phyloP scores from a whole-genome alignment of 2,888 invertebrate species.

The Metacarcinus magister region DNA sequence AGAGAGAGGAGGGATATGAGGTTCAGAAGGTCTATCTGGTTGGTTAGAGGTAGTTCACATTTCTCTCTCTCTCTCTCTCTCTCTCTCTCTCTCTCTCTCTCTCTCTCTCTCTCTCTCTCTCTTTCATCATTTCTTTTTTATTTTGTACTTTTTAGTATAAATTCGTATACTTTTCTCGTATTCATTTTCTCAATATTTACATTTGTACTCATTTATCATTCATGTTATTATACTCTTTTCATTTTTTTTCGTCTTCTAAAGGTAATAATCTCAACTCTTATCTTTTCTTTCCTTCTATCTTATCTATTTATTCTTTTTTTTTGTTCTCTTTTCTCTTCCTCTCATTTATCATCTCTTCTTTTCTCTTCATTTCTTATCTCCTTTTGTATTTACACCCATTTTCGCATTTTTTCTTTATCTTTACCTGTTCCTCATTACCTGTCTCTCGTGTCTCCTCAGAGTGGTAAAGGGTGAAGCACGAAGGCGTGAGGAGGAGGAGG shows the following conservation, averaged over 20 bases:
- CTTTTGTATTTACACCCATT: neutral
- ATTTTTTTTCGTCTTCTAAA: neutral
- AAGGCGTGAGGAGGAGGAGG: neutral
- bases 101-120: slow-evolving; percentile 26
- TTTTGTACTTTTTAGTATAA: too few species aligned
- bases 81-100: slow-evolving; percentile 26
- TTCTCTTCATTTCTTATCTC: neutral
- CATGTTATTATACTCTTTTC: neutral
- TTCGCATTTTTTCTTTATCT: neutral
- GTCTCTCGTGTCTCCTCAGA: neutral
- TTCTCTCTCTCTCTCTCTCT: slow-evolving; percentile 26
- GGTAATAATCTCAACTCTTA: too few species aligned
- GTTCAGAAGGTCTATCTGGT: too few species aligned
- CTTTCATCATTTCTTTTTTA: neutral
- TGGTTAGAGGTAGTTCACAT: neutral
- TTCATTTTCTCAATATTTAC: neutral
- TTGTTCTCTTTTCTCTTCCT: neutral
- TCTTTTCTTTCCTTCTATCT: neutral
- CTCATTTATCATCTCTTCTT: neutral
- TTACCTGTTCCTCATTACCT: neutral
- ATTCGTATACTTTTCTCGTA: neutral
- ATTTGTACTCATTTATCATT: neutral
- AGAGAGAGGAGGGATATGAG: too few species aligned
- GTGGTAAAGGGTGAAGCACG: neutral
- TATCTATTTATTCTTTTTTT: neutral